A percentile compares a stretch with the other conserved stretches of the same genome.
phyloP scores from a whole-genome alignment of 2,888 invertebrate genomes.

The Campopleginae sp. region DNA sequence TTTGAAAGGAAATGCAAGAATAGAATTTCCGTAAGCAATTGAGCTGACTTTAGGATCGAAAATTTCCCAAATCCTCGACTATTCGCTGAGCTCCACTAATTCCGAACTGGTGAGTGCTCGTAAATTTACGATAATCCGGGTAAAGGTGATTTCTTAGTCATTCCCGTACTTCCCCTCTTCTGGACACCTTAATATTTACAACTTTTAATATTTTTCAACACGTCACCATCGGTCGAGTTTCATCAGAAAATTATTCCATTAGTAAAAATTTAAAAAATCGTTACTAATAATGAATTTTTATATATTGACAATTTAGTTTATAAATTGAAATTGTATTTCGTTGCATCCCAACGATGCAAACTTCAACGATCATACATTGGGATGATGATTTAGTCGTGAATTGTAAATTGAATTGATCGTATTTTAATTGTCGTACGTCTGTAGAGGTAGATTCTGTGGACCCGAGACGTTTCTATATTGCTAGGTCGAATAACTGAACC shows the following conservation, averaged over 20 bases:
- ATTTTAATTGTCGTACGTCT: too few relatives aligned
- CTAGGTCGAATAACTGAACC: slow-evolving; percentile 76
- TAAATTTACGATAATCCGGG: slow-evolving; percentile 20
- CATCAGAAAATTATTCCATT: too few relatives aligned
- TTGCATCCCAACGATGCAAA: too few relatives aligned
- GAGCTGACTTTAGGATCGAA: slow-evolving; percentile 1
- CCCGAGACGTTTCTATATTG: slow-evolving; percentile 31
- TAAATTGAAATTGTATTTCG: too few relatives aligned
- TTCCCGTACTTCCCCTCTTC: neutral
- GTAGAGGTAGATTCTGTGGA: neutral
- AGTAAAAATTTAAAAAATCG: too few relatives aligned
- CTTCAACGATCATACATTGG: too few relatives aligned
- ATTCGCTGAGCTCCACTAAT: neutral
- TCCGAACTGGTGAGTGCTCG: neutral
- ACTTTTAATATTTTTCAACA: neutral
- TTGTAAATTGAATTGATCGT: too few relatives aligned
- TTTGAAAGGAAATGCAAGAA: neutral
- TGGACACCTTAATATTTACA: neutral
- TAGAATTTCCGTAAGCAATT: neutral
- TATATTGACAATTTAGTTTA: too few relatives aligned
- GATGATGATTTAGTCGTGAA: too few relatives aligned
- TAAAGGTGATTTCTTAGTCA: neutral
- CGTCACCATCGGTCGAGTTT: neutral
- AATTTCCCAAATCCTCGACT: neutral
- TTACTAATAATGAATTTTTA: too few relatives aligned